Conservation (phyloP, 2,888 invertebrate genomes). For the Aphidius colemani region DNA sequence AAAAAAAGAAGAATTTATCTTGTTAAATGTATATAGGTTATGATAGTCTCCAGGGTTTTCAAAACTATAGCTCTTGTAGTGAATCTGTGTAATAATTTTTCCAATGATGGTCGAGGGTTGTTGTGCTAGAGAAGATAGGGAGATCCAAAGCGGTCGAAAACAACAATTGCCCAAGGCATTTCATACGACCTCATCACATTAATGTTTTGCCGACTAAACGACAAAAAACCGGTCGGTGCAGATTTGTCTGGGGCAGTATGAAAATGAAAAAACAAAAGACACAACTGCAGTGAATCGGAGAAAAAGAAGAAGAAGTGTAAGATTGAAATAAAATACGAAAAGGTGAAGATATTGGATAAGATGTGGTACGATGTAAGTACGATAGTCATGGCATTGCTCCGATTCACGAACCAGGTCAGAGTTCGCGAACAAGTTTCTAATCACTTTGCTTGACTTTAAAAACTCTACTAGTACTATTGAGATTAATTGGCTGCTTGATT, state of each 20-base stretch:
- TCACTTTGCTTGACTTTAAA: no score
- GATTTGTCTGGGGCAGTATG: constrained; percentile 45
- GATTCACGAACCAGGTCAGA: constrained; percentile 46
- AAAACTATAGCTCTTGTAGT: neutral
- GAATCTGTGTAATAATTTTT: constrained; percentile 16
- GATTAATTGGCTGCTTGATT: no score
- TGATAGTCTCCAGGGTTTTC: constrained; percentile 8
- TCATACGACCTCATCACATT: constrained; percentile 48
- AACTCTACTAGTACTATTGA: no score
- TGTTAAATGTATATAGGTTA: constrained; percentile 1
- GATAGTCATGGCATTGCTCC: constrained; percentile 35
- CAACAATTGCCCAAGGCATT: constrained; percentile 35
- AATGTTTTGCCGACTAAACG: constrained; percentile 51
- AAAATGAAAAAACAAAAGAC: constrained; percentile 23
- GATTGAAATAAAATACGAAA: constrained; percentile 10
- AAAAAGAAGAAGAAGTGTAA: constrained; percentile 7
- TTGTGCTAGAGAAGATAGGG: constrained; percentile 12
- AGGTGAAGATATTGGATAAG: constrained; percentile 16
- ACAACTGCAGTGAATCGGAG: constrained; percentile 44
- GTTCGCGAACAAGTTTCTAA: constrained; percentile 35
- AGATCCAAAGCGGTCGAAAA: constrained; percentile 16
- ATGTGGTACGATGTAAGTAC: constrained; percentile 40
- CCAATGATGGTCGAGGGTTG: constrained; percentile 21
- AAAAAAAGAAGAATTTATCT: neutral
- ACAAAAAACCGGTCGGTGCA: constrained; percentile 50